Evolutionary conservation across 2,888 invertebrate genomes (phyloP).

Genomic region (Macaria notata): DNA sequence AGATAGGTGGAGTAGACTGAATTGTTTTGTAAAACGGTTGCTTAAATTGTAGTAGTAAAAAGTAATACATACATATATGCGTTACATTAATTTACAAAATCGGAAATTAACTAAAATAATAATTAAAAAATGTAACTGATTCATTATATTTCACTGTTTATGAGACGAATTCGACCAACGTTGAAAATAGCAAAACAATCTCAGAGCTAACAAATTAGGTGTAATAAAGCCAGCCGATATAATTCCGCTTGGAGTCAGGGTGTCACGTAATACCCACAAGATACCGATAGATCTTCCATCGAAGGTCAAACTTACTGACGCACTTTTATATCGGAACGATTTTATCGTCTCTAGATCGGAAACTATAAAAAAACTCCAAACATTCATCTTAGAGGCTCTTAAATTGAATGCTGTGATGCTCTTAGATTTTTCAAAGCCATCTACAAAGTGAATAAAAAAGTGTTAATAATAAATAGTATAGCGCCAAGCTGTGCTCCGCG

Average conservation of each 20-base stretch:
- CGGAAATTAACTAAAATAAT: too few species aligned
- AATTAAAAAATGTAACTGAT: too few species aligned
- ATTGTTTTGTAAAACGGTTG: too few species aligned
- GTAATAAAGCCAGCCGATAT: constrained; percentile 10
- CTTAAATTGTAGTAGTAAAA: too few species aligned
- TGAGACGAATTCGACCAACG: too few species aligned
- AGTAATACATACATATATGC: too few species aligned
- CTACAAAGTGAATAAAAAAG: constrained; percentile 17
- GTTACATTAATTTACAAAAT: too few species aligned
- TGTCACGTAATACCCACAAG: constrained; percentile 19
- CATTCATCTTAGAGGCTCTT: constrained; percentile 47
- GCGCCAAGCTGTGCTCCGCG: too few species aligned
- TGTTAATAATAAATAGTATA: too few species aligned
- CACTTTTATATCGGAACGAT: constrained; percentile 55
- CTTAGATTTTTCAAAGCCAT: constrained; percentile 12
- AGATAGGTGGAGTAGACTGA: too few species aligned
- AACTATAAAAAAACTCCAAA: constrained; percentile 64
- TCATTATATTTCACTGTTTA: too few species aligned
- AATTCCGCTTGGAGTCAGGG: constrained; percentile 9
- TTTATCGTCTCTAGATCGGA: constrained; percentile 63
- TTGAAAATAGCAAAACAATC: not conserved
- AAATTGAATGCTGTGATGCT: constrained; percentile 33
- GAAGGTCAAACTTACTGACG: constrained; percentile 60
- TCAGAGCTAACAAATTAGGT: constrained; percentile 8
- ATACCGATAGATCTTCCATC: constrained; percentile 22